Percentiles rank a stretch among this genome's conserved stretches.
Evolutionary conservation across 2,113 vertebrate species (phyloP).

Genomic region (Gadus macrocephalus): DNA sequence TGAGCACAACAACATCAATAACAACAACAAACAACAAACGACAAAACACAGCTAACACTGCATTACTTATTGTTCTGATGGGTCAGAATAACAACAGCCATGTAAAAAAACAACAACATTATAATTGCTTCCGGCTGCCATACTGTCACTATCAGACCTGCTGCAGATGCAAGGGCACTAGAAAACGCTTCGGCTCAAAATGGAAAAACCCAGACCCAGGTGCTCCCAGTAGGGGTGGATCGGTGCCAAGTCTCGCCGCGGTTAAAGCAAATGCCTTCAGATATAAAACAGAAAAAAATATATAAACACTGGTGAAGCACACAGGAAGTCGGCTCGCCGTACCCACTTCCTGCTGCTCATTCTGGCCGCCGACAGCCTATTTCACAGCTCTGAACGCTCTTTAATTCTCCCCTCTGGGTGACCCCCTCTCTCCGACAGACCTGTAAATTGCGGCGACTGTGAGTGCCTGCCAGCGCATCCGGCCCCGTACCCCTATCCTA

Average conservation of each 20-base stretch:
- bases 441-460: conserved; percentile 49
- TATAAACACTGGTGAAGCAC: conserved; percentile 44
- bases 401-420: conserved; percentile 44
- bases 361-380: conserved; percentile 27
- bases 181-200: conserved; percentile 3
- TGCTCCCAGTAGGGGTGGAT: background rate
- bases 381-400: conserved; percentile 50
- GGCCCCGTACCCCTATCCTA: conserved; percentile 31
- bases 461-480: conserved; percentile 34
- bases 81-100: conserved; percentile 4
- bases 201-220: background rate
- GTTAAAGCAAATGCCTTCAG: conserved; percentile 42
- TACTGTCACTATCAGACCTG: conserved; percentile 34
- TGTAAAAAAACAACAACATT: conserved; percentile 18
- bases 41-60: too few relatives aligned
- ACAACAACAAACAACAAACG: too few relatives aligned
- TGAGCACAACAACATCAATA: too few relatives aligned
- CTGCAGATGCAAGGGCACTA: conserved; percentile 28
- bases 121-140: conserved; percentile 33
- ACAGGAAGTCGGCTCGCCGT: conserved; percentile 34
- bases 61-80: too few relatives aligned
- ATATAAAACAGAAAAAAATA: conserved; percentile 21
- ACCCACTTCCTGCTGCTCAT: conserved; percentile 26
- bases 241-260: conserved; percentile 34
- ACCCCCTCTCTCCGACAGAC: conserved; percentile 49